Evolutionary conservation across 2,113 vertebrate species (phyloP).

Genomic region (Solea senegalensis): DNA sequence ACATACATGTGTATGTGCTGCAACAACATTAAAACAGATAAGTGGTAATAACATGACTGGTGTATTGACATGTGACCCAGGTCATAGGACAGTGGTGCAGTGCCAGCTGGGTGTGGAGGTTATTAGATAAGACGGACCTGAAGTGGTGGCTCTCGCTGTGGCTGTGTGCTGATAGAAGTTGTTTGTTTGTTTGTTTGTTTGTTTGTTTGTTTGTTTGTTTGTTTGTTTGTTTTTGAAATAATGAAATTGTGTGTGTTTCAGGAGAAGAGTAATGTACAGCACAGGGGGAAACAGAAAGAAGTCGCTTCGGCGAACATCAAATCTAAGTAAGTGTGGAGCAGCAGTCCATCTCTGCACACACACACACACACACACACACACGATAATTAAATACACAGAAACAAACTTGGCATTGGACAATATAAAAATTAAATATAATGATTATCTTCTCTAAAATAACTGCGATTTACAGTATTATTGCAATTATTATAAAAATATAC

Average conservation of each 20-base stretch:
- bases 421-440: too few species aligned
- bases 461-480: too few species aligned
- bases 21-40: too few species aligned
- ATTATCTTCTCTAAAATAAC: too few species aligned
- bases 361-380: too few species aligned
- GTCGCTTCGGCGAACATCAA: constrained; percentile 72
- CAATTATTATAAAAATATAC: too few species aligned
- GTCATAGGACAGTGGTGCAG: background rate
- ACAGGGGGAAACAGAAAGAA: constrained; percentile 80
- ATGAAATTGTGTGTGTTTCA: constrained; percentile 59
- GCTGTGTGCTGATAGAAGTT: constrained; percentile 19
- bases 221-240: constrained; percentile 5
- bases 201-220: constrained; percentile 11
- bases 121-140: constrained; percentile 31
- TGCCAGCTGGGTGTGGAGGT: constrained; percentile 16
- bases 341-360: too few species aligned
- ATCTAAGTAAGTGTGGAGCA: constrained; percentile 76
- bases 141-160: background rate
- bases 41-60: too few species aligned
- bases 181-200: constrained; percentile 33
- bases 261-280: constrained; percentile 80
- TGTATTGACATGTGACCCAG: too few species aligned
- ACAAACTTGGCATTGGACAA: too few species aligned
- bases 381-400: too few species aligned
- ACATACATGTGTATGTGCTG: too few species aligned